A percentile compares a stretch with the other conserved stretches of the same genome.
Conservation (phyloP, 92 coral and sea anemone genomes). For the Porites evermanni region DNA sequence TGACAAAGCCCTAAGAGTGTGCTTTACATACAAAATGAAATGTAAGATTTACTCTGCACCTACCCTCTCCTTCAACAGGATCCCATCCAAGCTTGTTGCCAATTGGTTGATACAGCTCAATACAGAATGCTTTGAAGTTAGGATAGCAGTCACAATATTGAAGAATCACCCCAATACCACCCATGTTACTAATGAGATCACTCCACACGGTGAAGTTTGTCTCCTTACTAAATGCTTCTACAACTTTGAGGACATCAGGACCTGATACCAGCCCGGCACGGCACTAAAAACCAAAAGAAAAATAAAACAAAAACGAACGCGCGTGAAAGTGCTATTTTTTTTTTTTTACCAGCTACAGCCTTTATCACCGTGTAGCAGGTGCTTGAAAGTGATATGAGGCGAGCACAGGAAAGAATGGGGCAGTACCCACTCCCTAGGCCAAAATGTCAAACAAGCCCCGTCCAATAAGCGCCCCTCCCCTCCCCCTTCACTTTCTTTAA, state of each 20-base stretch:
- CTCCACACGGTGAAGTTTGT: slow-evolving; percentile 96
- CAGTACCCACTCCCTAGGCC: no score
- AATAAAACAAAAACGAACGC: no score
- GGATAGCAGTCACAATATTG: slow-evolving; percentile 90
- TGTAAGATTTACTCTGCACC: neutral
- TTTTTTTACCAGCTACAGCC: no score
- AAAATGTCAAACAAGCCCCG: no score
- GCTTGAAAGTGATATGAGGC: no score
- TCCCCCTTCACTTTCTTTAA: no score
- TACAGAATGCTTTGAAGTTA: slow-evolving; percentile 74
- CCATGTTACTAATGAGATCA: slow-evolving; percentile 85
- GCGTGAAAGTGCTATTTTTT: no score
- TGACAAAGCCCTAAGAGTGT: neutral
- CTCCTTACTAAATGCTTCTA: slow-evolving; percentile 85
- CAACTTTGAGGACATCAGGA: slow-evolving; percentile 84
- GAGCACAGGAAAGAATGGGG: no score
- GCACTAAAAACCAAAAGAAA: slow-evolving; percentile 55
- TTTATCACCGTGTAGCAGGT: no score
- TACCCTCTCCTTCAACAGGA: slow-evolving; percentile 84
- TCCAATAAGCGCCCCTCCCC: no score
- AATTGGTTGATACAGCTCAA: slow-evolving; percentile 84
- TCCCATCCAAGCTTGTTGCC: slow-evolving; percentile 92
- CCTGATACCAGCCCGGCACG: slow-evolving; percentile 91
- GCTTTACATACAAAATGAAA: neutral
- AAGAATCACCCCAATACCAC: slow-evolving; percentile 70